These are phyloP conservation scores for Saccostrea glomerata DNA, from an alignment of 1,140 invertebrate species.

Conservation along the genomic window DNA sequence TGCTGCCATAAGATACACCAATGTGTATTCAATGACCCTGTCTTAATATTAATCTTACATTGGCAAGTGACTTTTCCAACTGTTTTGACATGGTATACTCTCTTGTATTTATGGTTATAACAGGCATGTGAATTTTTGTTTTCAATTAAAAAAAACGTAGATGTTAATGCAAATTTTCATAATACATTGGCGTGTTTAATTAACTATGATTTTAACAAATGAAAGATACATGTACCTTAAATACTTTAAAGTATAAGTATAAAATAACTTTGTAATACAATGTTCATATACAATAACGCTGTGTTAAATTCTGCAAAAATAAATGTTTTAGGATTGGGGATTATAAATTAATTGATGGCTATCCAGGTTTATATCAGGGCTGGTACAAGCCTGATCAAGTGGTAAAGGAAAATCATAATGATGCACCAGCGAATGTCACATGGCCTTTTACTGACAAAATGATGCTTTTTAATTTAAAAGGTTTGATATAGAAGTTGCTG, in stretches of 20 bases:
- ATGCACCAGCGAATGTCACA: not conserved
- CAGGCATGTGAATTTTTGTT: no score
- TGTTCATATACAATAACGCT: no score
- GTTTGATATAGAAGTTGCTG: not conserved
- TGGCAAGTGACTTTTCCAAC: not conserved
- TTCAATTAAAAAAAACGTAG: no score
- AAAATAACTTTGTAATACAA: no score
- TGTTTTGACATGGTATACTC: no score
- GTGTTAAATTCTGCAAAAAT: not conserved
- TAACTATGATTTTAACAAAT: no score
- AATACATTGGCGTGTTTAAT: no score
- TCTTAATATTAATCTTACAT: not conserved
- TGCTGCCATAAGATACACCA: conserved; percentile 72
- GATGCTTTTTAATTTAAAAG: conserved; percentile 37
- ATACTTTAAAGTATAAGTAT: no score
- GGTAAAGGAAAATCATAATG: not conserved
- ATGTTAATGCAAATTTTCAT: no score
- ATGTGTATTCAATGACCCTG: not conserved
- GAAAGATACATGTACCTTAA: no score
- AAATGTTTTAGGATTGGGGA: conserved; percentile 53
- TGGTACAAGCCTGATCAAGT: conserved; percentile 59
- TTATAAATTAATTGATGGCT: conserved; percentile 60
- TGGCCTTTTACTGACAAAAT: not conserved
- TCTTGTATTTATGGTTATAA: no score
- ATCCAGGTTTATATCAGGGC: conserved; percentile 53